Evolutionary conservation across 2,797 vertebrate genomes (phyloP), one percentile per base, ranked within the genome.

Genomic region (Xyrichtys novacula): DNA sequence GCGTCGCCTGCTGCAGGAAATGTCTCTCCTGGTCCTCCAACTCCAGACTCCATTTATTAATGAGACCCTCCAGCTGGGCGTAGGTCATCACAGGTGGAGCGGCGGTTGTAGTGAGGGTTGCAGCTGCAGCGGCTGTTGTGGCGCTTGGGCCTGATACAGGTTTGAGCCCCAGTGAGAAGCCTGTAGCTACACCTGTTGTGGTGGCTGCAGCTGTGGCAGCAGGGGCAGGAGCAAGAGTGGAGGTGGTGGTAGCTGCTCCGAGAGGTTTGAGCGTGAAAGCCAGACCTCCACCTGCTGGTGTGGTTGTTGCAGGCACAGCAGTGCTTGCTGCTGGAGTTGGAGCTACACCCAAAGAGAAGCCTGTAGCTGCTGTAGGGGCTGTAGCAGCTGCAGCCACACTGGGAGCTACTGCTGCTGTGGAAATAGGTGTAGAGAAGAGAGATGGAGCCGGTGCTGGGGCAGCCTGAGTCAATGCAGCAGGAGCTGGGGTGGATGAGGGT

Each of bases 1-100:
- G 97, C 0, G 98, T 99, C 0, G 97, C 97, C 71, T 99, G 97
- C 76, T 97, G 96, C 1, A 99, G 90, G 88, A 99, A 99, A 67
- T 98, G 96, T 52, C 97, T 95, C 83, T 99, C 98, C 64, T 99
- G 97, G 82, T 98, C 98, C 73, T 99, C 97, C 14, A 99, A 92
- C 70, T 99, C 98, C 29, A 98, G 93, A 79, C 98, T 99, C 98
- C 98, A 99, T 87, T 99, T 99, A 88, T 99, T 99, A 25, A 99
- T 98, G 75, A 99, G 92, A 39, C 94, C 95, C 90, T 99, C 98
- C 19, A 99, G 91, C 86, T 99, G 97, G 26, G 94, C 94, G 0
- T 98, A 99, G 22, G 95, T 96, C 97, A 99, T 97, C 56, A 95
- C 93, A 0, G 96, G 94, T 8, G 92, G 88, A 3, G 89, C 58